phyloP scores from a whole-genome alignment of 2,113 vertebrate species.

The Pluvialis apricaria region DNA sequence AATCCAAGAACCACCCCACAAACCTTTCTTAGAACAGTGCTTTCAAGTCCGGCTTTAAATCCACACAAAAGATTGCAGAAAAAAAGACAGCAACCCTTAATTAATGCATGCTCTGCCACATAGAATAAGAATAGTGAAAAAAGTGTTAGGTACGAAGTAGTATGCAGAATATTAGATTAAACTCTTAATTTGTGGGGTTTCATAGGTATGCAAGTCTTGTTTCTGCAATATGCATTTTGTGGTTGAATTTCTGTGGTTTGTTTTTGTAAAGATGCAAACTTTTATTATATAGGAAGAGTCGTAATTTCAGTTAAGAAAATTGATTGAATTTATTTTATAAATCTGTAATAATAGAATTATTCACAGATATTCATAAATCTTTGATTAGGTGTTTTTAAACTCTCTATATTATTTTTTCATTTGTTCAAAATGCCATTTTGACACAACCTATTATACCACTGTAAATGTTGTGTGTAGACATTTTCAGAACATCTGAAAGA shows the following conservation, averaged over 20 bases:
- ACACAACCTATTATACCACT: not conserved
- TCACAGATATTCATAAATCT: not conserved
- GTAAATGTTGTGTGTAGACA: not conserved
- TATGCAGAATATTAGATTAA: not conserved
- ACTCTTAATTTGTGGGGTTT: not conserved
- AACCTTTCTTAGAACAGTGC: not conserved
- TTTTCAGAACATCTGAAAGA: conserved; percentile 2
- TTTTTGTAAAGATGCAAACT: not conserved
- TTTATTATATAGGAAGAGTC: not conserved
- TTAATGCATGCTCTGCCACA: not conserved
- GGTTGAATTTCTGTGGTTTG: not conserved
- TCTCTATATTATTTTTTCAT: not conserved
- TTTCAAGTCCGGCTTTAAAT: not conserved
- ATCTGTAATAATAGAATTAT: not conserved
- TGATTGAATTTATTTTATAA: conserved; percentile 4
- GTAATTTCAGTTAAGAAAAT: not conserved
- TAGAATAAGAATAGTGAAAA: not conserved
- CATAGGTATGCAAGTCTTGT: not conserved
- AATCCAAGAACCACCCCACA: not conserved
- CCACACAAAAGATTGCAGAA: not conserved
- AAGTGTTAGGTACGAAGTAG: not conserved
- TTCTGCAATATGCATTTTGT: not conserved
- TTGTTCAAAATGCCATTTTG: not conserved
- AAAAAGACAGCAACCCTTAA: not conserved
- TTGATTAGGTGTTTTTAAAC: not conserved